Evolutionary conservation across 2,888 invertebrate species (phyloP), one percentile per base, ranked within the genome.

Genomic region (Ennomos fuscantarius): DNA sequence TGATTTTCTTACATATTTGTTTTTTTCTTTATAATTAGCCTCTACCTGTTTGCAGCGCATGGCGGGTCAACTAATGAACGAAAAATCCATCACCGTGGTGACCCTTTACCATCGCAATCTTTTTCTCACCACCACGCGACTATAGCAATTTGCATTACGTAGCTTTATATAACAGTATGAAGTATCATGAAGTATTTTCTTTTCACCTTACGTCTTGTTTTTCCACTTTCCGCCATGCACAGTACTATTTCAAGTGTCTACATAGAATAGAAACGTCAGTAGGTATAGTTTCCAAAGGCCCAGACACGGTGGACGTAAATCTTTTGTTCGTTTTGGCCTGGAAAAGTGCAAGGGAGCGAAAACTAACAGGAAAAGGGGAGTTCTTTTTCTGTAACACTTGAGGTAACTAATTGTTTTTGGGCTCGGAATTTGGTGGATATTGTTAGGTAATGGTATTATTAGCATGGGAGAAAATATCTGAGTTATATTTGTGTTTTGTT

Each of bases 321-420:
- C 85, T 86, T 84, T 82, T 81, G 73, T 81, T 85, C 80, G 69
- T 82, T 86, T 84, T 82, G 74, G 69, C 68, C 73, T 79, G 76
- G 81, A 80, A 81, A 87, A 85, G 84, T 84, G 83, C 84, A 84
- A 82, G 82, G 75, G 78, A 82, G 83, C 82, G 84, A 87, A 86
- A 87, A 86, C 84, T 85, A 83, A 82, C 82, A 78, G 80, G 78
- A 79, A 84, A 86, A 81, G 82, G 78, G 78, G 81, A 78, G 74
- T 72, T 74, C 73, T 82, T 80, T 78, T 78, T 73, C 77, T 78
- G 77, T 77, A 76, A 74, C 79, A 81, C 76, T 82, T 74, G 73
- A 74, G 76, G 73, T 78, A 81, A 78, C 79, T 86, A 87, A 87
- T 86, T 87, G 83, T 86, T 87, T 79, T 82, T 78, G 77, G 41